Base-by-base conservation (phyloP, 2,888 invertebrate genomes). In the Nomada fabriciana region DNA sequence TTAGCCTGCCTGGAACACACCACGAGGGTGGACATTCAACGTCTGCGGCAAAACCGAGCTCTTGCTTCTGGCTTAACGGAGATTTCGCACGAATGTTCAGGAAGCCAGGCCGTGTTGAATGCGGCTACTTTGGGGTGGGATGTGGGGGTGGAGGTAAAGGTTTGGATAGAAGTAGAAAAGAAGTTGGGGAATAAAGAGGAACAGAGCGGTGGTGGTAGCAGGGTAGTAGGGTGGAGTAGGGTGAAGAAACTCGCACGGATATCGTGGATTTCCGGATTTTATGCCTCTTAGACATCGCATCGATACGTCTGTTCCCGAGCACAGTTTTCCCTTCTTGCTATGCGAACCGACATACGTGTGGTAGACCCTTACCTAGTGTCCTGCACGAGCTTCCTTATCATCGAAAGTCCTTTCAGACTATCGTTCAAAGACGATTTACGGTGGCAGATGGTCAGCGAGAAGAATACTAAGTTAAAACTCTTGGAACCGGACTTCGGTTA, bases 201-300 rank as follows among this genome's bases (percentile, higher is more conserved):
- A 42, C 9, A 11, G 23, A 43, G 18, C 50, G 63, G 70, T 23
- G 59, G 60, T 70, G 50, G 52, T 47, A 52, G 5, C 7, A 23
- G 61, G 20, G 18, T 13, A 53, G 20, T 20, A 36, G 7, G 20
- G 84, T 76, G 36, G 36, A 7, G 36, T 36, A 36, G 36, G 7
- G 36, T 36, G 77, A 70, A 82, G 69, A 81, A 89, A 89, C 88
- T 91, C 90, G 89, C 82, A 84, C 52, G 89, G 89, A 89, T 91
- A 88, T 88, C 84, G 82, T 86, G 90, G 90, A 91, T 91, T 90
- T 91, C 89, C 90, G 90, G 91, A 90, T 91, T 90, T 91, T 76
- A 88, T 83, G 89, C 90, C 89, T 88, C 90, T 87, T 88, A 80
- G 82, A 68, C 88, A 83, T 82, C 73, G 80, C 60, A 71, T 70